These are phyloP conservation scores for Formica aserva DNA, from an alignment of 2,888 invertebrate species.

Conservation along the genomic window DNA sequence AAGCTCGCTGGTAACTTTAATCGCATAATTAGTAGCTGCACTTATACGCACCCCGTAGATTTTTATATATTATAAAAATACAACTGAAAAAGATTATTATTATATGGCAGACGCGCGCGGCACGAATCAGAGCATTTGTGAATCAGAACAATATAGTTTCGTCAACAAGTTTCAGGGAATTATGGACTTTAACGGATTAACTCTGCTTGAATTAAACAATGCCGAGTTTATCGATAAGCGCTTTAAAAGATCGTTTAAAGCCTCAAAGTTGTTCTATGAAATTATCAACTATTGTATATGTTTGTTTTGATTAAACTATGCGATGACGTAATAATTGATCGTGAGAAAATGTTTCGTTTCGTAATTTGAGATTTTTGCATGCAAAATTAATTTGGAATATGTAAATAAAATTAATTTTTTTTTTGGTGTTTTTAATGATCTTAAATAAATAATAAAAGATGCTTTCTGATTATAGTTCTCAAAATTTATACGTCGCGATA, in stretches of 20 bases:
- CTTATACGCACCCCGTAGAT: background rate
- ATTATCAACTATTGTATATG: background rate
- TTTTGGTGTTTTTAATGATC: background rate
- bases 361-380: background rate
- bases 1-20: background rate
- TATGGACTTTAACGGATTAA: constrained; percentile 9
- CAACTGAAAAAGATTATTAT: background rate
- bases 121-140: background rate
- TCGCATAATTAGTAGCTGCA: background rate
- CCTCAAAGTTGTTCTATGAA: background rate
- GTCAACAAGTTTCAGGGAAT: constrained; percentile 23
- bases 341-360: background rate
- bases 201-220: constrained; percentile 7
- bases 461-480: background rate
- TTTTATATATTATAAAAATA: background rate
- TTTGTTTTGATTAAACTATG: background rate
- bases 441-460: background rate
- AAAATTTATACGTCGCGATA: background rate
- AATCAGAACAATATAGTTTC: background rate
- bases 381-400: background rate
- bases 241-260: constrained; percentile 6
- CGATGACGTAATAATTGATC: background rate
- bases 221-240: constrained; percentile 27
- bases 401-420: background rate
- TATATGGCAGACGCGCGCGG: background rate